Evolutionary conservation across 2,888 invertebrate species (phyloP).

Genomic region (Acanthosepion pharaonis): DNA sequence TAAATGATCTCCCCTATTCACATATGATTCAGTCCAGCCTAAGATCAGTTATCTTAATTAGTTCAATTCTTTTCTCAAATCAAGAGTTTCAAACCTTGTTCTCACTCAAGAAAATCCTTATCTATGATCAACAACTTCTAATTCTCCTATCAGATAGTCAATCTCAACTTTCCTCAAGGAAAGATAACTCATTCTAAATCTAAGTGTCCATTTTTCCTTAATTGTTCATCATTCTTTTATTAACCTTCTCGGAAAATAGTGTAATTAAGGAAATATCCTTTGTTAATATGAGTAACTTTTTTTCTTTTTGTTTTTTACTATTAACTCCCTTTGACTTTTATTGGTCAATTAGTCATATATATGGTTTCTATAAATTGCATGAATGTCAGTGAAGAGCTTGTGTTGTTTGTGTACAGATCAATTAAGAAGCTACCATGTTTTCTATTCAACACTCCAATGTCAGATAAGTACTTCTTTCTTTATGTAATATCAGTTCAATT

Average conservation of each 20-base stretch:
- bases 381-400: background rate
- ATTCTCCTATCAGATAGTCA: background rate
- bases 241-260: background rate
- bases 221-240: background rate
- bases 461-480: background rate
- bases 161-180: background rate
- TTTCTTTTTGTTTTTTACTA: background rate
- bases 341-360: slow-evolving; percentile 21
- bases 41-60: background rate
- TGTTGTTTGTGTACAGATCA: background rate
- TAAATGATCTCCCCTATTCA: background rate
- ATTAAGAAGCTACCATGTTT: slow-evolving; percentile 14
- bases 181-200: background rate
- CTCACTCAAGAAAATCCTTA: background rate
- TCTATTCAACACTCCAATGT: background rate
- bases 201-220: background rate
- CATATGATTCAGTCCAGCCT: background rate
- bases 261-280: background rate
- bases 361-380: background rate
- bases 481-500: background rate
- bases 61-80: background rate
- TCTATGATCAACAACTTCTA: background rate
- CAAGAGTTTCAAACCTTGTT: background rate
- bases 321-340: background rate
- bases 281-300: background rate